Evolutionary conservation across 2,113 vertebrate species (phyloP).

Genomic region (Albula goreensis): DNA sequence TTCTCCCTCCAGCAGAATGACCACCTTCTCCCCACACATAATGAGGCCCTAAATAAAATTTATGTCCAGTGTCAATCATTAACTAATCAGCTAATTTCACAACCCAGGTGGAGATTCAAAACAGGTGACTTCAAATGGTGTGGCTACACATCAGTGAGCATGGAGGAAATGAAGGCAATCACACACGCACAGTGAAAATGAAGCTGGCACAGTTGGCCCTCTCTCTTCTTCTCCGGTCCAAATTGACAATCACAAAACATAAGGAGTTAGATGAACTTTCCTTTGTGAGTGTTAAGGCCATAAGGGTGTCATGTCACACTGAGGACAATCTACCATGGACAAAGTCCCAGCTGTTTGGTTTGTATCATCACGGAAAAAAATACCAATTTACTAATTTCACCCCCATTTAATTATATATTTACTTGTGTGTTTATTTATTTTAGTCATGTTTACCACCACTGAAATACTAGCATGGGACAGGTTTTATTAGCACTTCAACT

Average conservation of each 20-base stretch:
- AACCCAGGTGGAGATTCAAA: neutral
- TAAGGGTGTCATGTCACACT: neutral
- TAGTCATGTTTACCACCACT: slow-evolving; percentile 25
- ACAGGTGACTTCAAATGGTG: neutral
- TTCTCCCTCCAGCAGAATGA: neutral
- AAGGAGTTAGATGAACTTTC: neutral
- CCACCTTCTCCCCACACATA: neutral
- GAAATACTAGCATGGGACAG: slow-evolving; percentile 37
- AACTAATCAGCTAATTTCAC: neutral
- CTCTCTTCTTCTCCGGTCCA: neutral
- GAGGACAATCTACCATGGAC: neutral
- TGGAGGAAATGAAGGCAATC: neutral
- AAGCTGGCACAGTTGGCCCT: neutral
- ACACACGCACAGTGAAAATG: neutral
- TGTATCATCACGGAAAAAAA: neutral
- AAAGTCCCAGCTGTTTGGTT: neutral
- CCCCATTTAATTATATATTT: slow-evolving; percentile 20
- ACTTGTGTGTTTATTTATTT: slow-evolving; percentile 38
- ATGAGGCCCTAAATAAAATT: neutral
- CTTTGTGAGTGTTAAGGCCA: neutral
- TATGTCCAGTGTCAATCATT: neutral
- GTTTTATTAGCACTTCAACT: slow-evolving; percentile 43
- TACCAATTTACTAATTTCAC: neutral
- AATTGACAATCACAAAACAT: neutral
- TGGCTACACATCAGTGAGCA: neutral